Evolutionary conservation across 92 coral and sea anemone species (phyloP).

Genomic region (Zoanthus gigantus): DNA sequence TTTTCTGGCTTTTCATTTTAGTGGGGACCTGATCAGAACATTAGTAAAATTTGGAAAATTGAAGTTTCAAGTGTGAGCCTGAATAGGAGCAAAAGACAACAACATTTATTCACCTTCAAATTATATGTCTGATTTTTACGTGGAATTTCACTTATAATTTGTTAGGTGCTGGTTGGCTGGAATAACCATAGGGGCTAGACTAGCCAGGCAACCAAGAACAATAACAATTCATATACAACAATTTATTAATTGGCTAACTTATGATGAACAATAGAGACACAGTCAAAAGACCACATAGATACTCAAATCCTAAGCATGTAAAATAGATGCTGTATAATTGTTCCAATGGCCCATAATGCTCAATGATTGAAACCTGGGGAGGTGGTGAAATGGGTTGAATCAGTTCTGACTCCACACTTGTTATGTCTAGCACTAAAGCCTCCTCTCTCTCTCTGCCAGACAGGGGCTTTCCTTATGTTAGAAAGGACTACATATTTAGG

Average conservation of each 20-base stretch:
- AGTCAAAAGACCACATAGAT: constrained; percentile 26
- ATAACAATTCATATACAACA: constrained; percentile 31
- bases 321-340: constrained; percentile 36
- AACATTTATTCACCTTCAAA: too few relatives aligned
- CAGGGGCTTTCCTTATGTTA: constrained; percentile 37
- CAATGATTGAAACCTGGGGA: constrained; percentile 1
- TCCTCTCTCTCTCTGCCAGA: constrained; percentile 31
- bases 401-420: constrained; percentile 22
- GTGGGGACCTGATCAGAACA: constrained; percentile 30
- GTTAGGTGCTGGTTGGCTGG: too few relatives aligned
- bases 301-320: constrained; percentile 31
- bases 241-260: constrained; percentile 35
- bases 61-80: constrained; percentile 22
- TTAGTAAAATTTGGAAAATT: constrained; percentile 12
- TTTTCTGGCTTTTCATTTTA: background rate
- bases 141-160: background rate
- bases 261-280: constrained; percentile 34
- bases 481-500: constrained; percentile 32
- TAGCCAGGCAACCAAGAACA: background rate
- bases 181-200: background rate
- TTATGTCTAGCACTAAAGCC: constrained; percentile 38
- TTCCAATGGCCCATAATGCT: constrained; percentile 34
- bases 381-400: constrained; percentile 35
- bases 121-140: background rate
- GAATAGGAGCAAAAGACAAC: constrained; percentile 23